phyloP scores from a whole-genome alignment of 2,113 vertebrate genomes.

The Oxyura jamaicensis region DNA sequence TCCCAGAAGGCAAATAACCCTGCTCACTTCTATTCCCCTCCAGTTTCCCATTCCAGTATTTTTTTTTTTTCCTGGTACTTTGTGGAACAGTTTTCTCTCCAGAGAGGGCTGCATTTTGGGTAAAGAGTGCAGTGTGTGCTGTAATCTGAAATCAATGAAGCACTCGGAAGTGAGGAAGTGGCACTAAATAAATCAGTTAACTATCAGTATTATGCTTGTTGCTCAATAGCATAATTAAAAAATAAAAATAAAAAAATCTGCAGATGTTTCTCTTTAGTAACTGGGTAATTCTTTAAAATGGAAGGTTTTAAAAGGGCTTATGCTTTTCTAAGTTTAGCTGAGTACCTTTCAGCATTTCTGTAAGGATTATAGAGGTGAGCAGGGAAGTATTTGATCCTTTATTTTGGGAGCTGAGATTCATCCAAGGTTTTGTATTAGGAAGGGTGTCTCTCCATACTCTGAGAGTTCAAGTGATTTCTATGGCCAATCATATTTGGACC shows the following conservation, averaged over 20 bases:
- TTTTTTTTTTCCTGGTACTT: background rate
- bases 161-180: slow-evolving; percentile 7
- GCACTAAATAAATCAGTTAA: background rate
- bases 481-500: background rate
- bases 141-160: slow-evolving; percentile 26
- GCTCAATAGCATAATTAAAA: background rate
- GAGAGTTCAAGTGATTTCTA: background rate
- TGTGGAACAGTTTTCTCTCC: background rate
- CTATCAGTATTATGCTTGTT: background rate
- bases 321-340: background rate
- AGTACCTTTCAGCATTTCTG: background rate
- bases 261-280: background rate
- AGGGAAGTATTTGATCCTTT: background rate
- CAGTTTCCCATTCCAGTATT: background rate
- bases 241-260: background rate
- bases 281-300: background rate
- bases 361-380: background rate
- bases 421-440: background rate
- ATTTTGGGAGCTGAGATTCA: slow-evolving; percentile 1
- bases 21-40: background rate
- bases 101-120: background rate
- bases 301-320: background rate
- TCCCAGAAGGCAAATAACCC: background rate
- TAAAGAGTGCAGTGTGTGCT: background rate
- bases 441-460: background rate